A percentile compares a stretch with the other conserved stretches of the same genome.
phyloP scores from a whole-genome alignment of 2,888 invertebrate species.

The Drosophila stalkeri region DNA sequence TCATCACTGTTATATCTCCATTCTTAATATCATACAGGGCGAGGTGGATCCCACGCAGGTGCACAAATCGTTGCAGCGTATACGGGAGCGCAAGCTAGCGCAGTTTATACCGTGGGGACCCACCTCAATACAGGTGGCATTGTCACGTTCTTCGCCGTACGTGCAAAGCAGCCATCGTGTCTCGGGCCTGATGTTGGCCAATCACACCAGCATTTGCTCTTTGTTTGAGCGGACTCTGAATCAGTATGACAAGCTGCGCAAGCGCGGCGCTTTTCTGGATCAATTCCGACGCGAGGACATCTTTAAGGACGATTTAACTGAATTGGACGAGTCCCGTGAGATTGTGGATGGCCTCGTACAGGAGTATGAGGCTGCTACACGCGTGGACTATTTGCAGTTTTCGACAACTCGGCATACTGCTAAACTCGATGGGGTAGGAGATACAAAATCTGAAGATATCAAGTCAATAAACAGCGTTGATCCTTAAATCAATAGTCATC shows the following conservation, averaged over 20 bases:
- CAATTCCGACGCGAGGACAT: constrained; percentile 98
- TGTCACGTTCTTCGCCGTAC: constrained; percentile 97
- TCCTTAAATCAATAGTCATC: not conserved
- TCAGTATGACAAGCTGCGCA: constrained; percentile 98
- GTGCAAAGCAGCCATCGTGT: constrained; percentile 97
- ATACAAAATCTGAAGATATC: constrained; percentile 41
- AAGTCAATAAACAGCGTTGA: constrained; percentile 14
- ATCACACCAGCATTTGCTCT: constrained; percentile 98
- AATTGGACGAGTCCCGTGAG: constrained; percentile 95
- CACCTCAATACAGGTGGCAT: constrained; percentile 98
- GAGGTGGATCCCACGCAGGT: constrained; percentile 99
- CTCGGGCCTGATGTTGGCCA: constrained; percentile 98
- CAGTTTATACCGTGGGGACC: constrained; percentile 99
- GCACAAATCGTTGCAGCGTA: constrained; percentile 97
- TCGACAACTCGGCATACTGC: constrained; percentile 45
- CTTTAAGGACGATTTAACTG: constrained; percentile 95
- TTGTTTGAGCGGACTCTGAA: constrained; percentile 95
- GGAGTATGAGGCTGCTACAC: constrained; percentile 98
- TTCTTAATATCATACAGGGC: constrained; percentile 98
- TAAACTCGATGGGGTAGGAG: constrained; percentile 14
- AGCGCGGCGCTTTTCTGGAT: constrained; percentile 98
- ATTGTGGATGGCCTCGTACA: constrained; percentile 96
- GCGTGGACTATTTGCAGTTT: constrained; percentile 91
- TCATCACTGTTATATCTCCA: constrained; percentile 98
- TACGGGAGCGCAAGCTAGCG: constrained; percentile 96